These are phyloP conservation scores for Timema cristinae DNA, from an alignment of 2,888 invertebrate genomes.

Conservation along the genomic window DNA sequence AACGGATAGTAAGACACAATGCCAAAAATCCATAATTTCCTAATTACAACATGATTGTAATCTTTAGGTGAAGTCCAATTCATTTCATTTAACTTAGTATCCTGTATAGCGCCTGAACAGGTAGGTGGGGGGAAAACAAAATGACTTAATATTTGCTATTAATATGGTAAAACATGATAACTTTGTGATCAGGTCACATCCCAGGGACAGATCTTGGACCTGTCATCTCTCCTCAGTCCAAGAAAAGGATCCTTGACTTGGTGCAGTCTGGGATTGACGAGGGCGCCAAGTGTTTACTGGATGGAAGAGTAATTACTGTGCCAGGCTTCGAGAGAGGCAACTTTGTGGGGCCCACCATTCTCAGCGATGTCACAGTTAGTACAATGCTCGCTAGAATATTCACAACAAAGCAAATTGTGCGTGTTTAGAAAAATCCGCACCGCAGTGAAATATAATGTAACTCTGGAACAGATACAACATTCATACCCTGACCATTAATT, in stretches of 20 bases:
- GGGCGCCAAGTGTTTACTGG: conserved; percentile 84
- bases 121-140: too few species aligned
- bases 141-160: too few species aligned
- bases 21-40: too few species aligned
- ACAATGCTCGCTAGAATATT: conserved; percentile 9
- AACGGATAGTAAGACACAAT: too few species aligned
- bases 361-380: conserved; percentile 71
- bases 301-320: conserved; percentile 81
- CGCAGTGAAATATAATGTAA: background rate
- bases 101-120: too few species aligned
- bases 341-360: conserved; percentile 95
- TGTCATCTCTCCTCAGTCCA: conserved; percentile 89
- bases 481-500: background rate
- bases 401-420: background rate
- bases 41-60: too few species aligned
- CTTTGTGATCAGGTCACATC: conserved; percentile 56
- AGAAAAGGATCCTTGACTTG: conserved; percentile 73
- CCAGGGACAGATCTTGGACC: conserved; percentile 84
- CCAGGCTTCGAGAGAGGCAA: conserved; percentile 93
- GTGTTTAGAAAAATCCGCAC: background rate
- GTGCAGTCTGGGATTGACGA: conserved; percentile 79
- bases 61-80: too few species aligned
- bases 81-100: too few species aligned
- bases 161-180: too few species aligned
- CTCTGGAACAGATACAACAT: too few species aligned